Evolutionary conservation across 2,113 vertebrate species (phyloP).

Genomic region (Pomatostomus ruficeps): DNA sequence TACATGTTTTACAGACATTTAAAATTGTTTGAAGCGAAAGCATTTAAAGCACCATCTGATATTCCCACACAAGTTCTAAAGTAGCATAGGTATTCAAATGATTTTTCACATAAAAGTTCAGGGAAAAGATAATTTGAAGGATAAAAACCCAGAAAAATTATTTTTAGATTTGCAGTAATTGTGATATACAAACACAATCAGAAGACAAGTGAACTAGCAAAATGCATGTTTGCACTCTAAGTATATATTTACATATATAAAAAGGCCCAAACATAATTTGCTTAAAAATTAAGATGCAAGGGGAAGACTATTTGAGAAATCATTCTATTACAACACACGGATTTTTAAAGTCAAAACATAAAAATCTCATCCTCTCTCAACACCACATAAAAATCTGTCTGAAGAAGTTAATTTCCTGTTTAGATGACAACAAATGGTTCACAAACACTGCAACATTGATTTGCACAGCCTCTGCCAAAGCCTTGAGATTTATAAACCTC

Average conservation of each 20-base stretch:
- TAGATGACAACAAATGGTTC: neutral
- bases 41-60: neutral
- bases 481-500: neutral
- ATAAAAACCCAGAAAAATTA: fast-evolving
- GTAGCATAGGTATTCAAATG: neutral
- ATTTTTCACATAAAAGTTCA: neutral
- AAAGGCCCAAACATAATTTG: neutral
- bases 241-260: neutral
- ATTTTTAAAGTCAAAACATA: neutral
- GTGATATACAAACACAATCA: neutral
- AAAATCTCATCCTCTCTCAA: neutral
- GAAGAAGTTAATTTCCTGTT: neutral
- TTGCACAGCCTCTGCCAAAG: neutral
- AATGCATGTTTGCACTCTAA: neutral
- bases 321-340: neutral
- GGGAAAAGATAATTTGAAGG: neutral
- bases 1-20: neutral
- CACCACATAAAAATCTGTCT: neutral
- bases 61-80: neutral
- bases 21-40: neutral
- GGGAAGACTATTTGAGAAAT: neutral
- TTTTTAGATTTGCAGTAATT: neutral
- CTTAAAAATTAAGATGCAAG: neutral
- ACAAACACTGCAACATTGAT: neutral
- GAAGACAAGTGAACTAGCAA: neutral